phyloP scores from a whole-genome alignment of 2,888 invertebrate genomes.

The Xylophagus ater region DNA sequence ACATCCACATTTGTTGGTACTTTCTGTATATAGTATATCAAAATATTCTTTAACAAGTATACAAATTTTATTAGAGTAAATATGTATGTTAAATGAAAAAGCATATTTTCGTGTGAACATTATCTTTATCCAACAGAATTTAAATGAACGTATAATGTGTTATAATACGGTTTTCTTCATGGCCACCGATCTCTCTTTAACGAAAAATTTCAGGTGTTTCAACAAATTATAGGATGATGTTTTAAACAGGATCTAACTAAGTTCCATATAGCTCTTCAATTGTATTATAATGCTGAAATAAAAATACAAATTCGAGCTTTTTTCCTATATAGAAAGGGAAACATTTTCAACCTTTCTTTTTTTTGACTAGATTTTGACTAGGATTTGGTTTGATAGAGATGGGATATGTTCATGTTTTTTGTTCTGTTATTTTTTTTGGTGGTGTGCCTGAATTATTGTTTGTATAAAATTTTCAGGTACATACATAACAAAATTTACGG shows the following conservation, averaged over 20 bases:
- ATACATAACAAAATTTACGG: constrained; percentile 12
- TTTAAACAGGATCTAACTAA: no score
- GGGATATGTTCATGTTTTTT: background rate
- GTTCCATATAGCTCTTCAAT: no score
- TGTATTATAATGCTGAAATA: no score
- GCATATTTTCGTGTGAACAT: constrained; percentile 20
- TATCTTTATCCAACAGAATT: constrained; percentile 19
- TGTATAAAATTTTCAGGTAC: constrained; percentile 7
- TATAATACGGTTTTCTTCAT: constrained; percentile 6
- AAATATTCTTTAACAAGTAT: no score
- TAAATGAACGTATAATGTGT: constrained; percentile 18
- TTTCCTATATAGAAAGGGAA: background rate
- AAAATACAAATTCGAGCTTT: no score
- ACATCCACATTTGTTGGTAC: no score
- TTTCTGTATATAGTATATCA: no score
- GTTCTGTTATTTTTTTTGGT: background rate
- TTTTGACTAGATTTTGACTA: background rate
- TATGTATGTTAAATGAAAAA: constrained; percentile 19
- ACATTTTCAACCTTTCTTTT: background rate
- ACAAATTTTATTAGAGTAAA: constrained; percentile 17
- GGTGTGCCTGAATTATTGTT: constrained; percentile 13
- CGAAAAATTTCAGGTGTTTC: background rate
- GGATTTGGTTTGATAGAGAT: background rate
- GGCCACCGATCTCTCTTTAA: background rate
- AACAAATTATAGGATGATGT: no score